Percentiles rank a stretch among this genome's conserved stretches.
Evolutionary conservation across 1,140 invertebrate species (phyloP).

Genomic region (Nylanderia fulva): DNA sequence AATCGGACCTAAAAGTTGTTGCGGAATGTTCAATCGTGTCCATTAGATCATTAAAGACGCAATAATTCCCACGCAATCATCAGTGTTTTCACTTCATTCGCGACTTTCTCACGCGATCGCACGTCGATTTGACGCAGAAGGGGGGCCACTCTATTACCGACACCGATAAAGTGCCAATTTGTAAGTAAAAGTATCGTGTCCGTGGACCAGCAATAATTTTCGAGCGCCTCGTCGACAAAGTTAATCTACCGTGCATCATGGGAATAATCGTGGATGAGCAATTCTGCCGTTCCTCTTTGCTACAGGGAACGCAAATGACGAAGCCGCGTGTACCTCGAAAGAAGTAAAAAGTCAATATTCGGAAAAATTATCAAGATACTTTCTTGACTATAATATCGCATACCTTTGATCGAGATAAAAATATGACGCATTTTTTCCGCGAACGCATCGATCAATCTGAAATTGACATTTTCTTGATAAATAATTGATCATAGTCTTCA

Average conservation of each 20-base stretch:
- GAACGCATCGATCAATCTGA: background rate
- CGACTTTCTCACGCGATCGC: constrained; percentile 66
- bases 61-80: constrained; percentile 23
- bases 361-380: background rate
- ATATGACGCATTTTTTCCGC: background rate
- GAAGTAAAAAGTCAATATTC: background rate
- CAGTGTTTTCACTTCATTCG: constrained; percentile 18
- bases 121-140: constrained; percentile 34
- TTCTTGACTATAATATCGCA: background rate
- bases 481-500: background rate
- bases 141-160: constrained; percentile 22
- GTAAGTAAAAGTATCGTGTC: constrained; percentile 66
- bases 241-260: constrained; percentile 71
- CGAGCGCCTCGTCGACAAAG: constrained; percentile 59
- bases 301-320: background rate
- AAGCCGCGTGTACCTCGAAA: too few species aligned
- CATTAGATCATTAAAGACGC: background rate
- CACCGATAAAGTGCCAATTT: constrained; percentile 60
- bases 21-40: constrained; percentile 22
- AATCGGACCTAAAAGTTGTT: background rate
- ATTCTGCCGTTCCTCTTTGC: background rate
- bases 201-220: constrained; percentile 58
- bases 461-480: background rate
- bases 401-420: background rate
- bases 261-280: constrained; percentile 46